phyloP scores from a whole-genome alignment of 2,797 vertebrate genomes.

The Yasuhikotakia modesta region DNA sequence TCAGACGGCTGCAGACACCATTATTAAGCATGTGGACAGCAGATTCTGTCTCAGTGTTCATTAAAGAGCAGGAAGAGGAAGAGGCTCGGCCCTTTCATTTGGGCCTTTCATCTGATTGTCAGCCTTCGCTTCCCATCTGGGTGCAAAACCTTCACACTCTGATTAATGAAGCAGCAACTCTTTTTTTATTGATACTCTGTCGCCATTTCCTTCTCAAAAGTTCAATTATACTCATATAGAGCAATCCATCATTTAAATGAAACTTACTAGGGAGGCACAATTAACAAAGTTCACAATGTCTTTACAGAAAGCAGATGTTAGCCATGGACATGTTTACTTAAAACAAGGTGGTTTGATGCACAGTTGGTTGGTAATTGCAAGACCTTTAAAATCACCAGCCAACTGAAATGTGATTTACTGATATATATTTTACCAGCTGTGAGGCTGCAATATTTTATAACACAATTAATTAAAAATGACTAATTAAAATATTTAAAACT shows the following conservation, averaged over 20 bases:
- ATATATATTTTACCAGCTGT: not conserved
- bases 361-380: conserved; percentile 36
- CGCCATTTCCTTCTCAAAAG: conserved; percentile 76
- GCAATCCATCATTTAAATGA: conserved; percentile 80
- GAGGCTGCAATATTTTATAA: not conserved
- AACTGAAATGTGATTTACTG: not conserved
- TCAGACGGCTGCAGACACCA: conserved; percentile 1
- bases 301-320: conserved; percentile 33
- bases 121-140: conserved; percentile 50
- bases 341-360: conserved; percentile 46
- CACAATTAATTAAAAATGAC: not conserved
- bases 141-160: conserved; percentile 58
- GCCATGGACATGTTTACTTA: conserved; percentile 52
- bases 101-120: conserved; percentile 50
- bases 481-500: too few species aligned
- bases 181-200: conserved; percentile 77
- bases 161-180: conserved; percentile 75
- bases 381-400: not conserved
- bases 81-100: conserved; percentile 55
- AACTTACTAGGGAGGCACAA: conserved; percentile 76
- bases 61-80: conserved; percentile 41
- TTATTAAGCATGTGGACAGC: conserved; percentile 42
- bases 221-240: conserved; percentile 79
- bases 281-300: conserved; percentile 67
- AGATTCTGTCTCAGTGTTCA: conserved; percentile 43